These are phyloP conservation scores for Marcusenius ussheri DNA, from an alignment of 2,113 vertebrate genomes.

Conservation along the genomic window DNA sequence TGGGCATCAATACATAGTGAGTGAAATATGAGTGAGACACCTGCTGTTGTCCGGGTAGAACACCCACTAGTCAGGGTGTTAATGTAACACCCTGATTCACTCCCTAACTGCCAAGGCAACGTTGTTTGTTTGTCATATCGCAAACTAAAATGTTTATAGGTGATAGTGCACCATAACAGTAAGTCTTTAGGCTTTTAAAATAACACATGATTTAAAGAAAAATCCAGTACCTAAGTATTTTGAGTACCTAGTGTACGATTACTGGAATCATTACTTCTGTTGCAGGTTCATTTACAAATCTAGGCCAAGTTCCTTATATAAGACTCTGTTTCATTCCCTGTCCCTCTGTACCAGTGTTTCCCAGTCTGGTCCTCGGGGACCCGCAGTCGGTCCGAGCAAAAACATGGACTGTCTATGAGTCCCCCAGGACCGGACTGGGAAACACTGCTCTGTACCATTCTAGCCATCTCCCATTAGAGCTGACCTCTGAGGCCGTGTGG, in stretches of 20 bases:
- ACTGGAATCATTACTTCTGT: background rate
- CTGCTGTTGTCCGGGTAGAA: background rate
- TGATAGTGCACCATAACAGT: background rate
- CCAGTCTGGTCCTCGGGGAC: background rate
- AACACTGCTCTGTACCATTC: background rate
- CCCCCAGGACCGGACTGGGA: background rate
- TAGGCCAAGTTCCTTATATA: background rate
- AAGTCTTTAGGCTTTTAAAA: background rate
- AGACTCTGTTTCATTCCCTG: background rate
- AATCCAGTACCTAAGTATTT: background rate
- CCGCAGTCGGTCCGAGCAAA: background rate
- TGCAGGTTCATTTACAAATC: background rate
- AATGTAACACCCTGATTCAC: background rate
- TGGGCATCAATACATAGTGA: background rate
- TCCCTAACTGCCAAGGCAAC: background rate
- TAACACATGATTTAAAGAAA: background rate
- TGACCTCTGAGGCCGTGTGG: background rate
- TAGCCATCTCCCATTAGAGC: background rate
- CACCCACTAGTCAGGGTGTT: background rate
- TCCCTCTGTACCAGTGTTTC: background rate
- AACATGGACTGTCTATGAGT: background rate
- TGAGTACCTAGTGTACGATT: background rate
- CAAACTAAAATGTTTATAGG: background rate
- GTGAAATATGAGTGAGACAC: background rate
- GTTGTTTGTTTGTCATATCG: background rate